Conservation (phyloP, 2,888 invertebrate genomes). For the Pachliopta kotzebuea region DNA sequence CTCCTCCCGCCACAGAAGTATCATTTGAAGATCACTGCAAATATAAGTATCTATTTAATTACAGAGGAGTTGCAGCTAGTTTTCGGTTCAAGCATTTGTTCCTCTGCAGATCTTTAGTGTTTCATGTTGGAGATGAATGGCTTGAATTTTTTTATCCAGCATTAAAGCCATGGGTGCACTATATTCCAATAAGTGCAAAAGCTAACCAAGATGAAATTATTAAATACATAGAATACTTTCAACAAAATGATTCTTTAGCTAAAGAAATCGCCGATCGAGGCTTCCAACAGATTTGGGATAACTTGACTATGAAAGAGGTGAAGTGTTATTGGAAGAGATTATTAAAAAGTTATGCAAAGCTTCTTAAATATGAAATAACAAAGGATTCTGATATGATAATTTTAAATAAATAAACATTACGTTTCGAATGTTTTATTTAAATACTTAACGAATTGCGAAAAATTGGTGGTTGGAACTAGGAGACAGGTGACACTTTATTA, state of each 20-base stretch:
- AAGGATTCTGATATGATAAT: conserved; percentile 79
- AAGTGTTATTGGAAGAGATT: conserved; percentile 93
- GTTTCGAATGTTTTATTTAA: background rate
- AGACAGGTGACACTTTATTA: background rate
- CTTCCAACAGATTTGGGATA: conserved; percentile 89
- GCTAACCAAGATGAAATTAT: conserved; percentile 85
- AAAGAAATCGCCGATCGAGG: conserved; percentile 91
- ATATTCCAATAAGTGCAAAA: conserved; percentile 88
- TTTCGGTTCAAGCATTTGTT: conserved; percentile 98
- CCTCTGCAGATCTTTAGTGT: conserved; percentile 94
- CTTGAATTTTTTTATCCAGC: conserved; percentile 95
- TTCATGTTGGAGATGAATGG: conserved; percentile 97
- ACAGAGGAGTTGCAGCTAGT: conserved; percentile 97
- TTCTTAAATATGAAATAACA: conserved; percentile 84
- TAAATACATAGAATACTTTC: conserved; percentile 87
- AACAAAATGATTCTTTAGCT: conserved; percentile 86
- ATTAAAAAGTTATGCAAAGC: conserved; percentile 85
- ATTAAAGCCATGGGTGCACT: conserved; percentile 97
- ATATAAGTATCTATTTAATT: conserved; percentile 97
- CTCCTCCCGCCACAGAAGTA: conserved; percentile 91
- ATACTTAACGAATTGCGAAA: background rate
- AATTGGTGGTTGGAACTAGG: background rate
- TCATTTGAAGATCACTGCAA: conserved; percentile 95
- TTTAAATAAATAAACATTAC: conserved; percentile 2
- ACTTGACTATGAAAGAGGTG: conserved; percentile 90